phyloP scores from a whole-genome alignment of 2,113 vertebrate genomes.

The Proterorhinus semilunaris region DNA sequence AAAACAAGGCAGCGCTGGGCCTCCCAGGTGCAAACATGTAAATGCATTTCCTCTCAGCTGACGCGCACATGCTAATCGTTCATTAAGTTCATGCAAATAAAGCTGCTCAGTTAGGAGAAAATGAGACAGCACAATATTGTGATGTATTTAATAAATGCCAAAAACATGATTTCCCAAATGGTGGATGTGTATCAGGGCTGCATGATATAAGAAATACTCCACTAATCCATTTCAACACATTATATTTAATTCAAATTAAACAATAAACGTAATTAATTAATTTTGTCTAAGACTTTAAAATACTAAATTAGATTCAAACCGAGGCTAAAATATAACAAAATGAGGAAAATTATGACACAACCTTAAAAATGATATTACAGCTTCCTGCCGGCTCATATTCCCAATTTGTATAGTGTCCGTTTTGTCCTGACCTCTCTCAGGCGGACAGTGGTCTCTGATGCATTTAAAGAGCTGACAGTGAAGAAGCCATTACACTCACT shows the following conservation, averaged over 20 bases:
- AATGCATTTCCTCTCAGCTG: not conserved
- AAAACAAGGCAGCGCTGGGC: not conserved
- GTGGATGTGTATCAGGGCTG: not conserved
- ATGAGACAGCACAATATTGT: not conserved
- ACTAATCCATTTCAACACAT: too few species aligned
- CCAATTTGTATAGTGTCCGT: conserved; percentile 17
- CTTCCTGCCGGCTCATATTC: too few species aligned
- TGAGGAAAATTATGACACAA: too few species aligned
- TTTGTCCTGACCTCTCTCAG: conserved; percentile 9
- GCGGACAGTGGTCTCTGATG: conserved; percentile 32
- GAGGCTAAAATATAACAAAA: too few species aligned
- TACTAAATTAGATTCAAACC: too few species aligned
- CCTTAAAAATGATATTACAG: too few species aligned
- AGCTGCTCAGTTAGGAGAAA: not conserved
- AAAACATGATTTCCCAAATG: conserved; percentile 29
- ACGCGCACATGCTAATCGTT: not conserved
- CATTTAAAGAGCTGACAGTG: conserved; percentile 52
- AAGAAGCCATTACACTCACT: conserved; percentile 45
- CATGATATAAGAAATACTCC: too few species aligned
- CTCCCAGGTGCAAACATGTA: not conserved
- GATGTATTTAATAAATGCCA: conserved; percentile 16
- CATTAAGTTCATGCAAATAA: not conserved
- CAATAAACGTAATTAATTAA: too few species aligned
- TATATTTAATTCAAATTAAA: too few species aligned
- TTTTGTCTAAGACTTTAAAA: too few species aligned